Percentiles rank a stretch among this genome's conserved stretches.
Evolutionary conservation across 2,888 invertebrate genomes (phyloP).

Genomic region (Elmis aenea): DNA sequence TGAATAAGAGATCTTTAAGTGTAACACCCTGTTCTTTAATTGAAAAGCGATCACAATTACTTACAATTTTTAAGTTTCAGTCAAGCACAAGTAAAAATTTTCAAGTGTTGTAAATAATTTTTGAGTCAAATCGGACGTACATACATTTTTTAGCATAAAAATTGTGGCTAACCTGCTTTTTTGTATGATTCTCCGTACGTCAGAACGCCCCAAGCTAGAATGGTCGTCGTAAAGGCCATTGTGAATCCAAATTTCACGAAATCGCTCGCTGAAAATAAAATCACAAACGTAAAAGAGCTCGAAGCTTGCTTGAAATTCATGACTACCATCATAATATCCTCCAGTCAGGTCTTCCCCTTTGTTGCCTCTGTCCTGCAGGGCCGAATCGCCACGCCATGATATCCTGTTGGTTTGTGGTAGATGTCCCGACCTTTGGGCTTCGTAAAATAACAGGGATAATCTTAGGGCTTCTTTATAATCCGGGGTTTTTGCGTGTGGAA

Average conservation of each 20-base stretch:
- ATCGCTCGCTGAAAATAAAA: constrained; percentile 48
- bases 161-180: too few relatives aligned
- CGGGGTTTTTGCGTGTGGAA: constrained; percentile 3
- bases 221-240: constrained; percentile 52
- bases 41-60: too few relatives aligned
- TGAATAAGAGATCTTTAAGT: too few relatives aligned
- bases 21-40: too few relatives aligned
- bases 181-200: constrained; percentile 50
- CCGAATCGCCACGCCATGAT: constrained; percentile 53
- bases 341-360: constrained; percentile 53
- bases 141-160: too few relatives aligned
- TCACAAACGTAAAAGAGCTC: too few relatives aligned
- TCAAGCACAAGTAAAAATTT: too few relatives aligned
- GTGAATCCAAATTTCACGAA: constrained; percentile 56
- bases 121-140: too few relatives aligned
- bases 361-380: constrained; percentile 47
- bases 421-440: constrained; percentile 53
- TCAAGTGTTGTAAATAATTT: too few relatives aligned
- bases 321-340: constrained; percentile 54
- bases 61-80: too few relatives aligned
- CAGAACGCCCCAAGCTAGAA: constrained; percentile 52
- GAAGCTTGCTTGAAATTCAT: too few relatives aligned
- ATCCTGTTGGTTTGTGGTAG: constrained; percentile 50
- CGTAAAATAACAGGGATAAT: constrained; percentile 52
- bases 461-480: constrained; percentile 49